Evolutionary conservation across 2,113 vertebrate species (phyloP).

Genomic region (Trogon melanurus): DNA sequence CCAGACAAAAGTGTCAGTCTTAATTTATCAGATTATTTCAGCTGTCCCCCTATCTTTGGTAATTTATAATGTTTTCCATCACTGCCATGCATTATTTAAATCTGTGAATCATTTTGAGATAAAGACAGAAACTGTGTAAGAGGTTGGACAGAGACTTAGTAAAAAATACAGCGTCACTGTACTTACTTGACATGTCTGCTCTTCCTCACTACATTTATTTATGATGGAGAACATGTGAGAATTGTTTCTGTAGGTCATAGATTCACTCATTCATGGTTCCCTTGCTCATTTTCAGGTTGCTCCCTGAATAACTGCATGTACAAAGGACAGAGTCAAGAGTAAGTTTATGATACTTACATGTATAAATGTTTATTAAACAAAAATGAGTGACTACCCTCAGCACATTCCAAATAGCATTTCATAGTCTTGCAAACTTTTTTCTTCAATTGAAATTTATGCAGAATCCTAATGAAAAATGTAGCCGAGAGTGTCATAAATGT

Average conservation of each 20-base stretch:
- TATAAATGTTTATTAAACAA: slow-evolving; percentile 18
- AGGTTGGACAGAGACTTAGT: neutral
- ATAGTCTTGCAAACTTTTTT: neutral
- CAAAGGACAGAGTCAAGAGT: slow-evolving; percentile 42
- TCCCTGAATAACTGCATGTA: slow-evolving; percentile 31
- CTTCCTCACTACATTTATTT: slow-evolving; percentile 49
- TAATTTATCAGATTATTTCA: slow-evolving; percentile 15
- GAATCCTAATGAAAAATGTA: neutral
- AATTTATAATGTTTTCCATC: slow-evolving; percentile 35
- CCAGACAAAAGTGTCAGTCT: neutral
- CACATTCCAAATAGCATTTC: neutral
- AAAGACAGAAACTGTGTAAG: slow-evolving; percentile 8
- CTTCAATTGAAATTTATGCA: neutral
- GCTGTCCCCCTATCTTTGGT: neutral
- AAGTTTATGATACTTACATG: slow-evolving; percentile 52
- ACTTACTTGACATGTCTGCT: slow-evolving; percentile 24
- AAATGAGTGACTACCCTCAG: neutral
- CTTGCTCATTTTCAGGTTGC: slow-evolving; percentile 52
- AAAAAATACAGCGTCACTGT: slow-evolving; percentile 4
- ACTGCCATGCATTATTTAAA: slow-evolving; percentile 51
- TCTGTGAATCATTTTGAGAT: slow-evolving; percentile 39
- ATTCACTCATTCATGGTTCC: slow-evolving; percentile 6
- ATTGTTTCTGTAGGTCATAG: slow-evolving; percentile 37
- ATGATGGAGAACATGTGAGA: slow-evolving; percentile 58
- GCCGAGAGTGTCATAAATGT: neutral